Base-by-base conservation (phyloP, 2,113 vertebrate species). In the Plotosus lineatus region DNA sequence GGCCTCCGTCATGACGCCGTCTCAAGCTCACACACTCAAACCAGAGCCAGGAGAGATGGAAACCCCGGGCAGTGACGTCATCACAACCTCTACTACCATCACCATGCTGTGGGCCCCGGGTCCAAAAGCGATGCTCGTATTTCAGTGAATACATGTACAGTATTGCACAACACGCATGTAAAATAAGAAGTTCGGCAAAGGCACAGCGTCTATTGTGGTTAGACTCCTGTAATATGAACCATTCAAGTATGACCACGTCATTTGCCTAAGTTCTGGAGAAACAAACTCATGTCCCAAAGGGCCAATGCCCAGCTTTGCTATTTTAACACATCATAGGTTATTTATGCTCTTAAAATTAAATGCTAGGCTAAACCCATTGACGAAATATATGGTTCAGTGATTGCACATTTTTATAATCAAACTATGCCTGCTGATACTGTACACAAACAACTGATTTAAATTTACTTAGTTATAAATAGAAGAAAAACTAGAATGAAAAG, bases 61-160 rank as follows among this genome's bases (percentile, higher is more conserved):
- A 93, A 93, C 93, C 92, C 93, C 91, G 92, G 88, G 87, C 85
- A 83, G 90, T 94, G 93, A 94, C 93, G 93, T 93, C 82, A 94
- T 83, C 65, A 21, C 23, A 21, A 11, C 23, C 53, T 19, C 26
- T 12, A 60, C 28, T 12, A 33, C 53, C 10, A 6, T 44, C n/a
- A 31, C 69, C 44, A 72, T 50, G 48, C 68, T 48, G 44, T 48
- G 68, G 44, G 26, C 68, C 4, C 26, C 26, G 15, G 44, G 68
- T n/a, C 42, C n/a, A 48, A 46, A n/a, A 3, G n/a, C 6, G 6
- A 0, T 28, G 19, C 23, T 46, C 66, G n/a, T 26, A 38, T 21
- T 42, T n/a, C 11, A 7, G 12, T 68, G 3, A 8, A 40, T 26
- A n/a, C n/a, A n/a, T n/a, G n/a, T n/a, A n/a, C n/a, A n/a, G n/a